Base-by-base conservation (phyloP, 1,140 invertebrate genomes). In the Trachymyrmex septentrionalis region DNA sequence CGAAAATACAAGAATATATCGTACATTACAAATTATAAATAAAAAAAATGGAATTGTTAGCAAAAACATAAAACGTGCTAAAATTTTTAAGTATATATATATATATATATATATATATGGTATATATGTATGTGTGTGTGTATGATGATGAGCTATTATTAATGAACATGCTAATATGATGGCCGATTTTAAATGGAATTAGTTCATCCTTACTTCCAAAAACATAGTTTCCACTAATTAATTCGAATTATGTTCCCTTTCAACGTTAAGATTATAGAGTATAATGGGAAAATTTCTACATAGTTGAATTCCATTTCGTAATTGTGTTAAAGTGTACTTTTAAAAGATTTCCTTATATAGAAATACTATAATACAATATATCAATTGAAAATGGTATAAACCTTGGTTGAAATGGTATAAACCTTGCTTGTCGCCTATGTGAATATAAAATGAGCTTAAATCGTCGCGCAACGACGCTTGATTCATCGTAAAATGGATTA, bases 231-330 rank as follows among this genome's bases (percentile, higher is more conserved):
- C 7, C 38, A 10, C 38, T 38, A 44, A 9, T 44, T 44, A 44
- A 44, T 50, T 19, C 48, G 19, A 76, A 86, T 82, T 59, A 57
- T 80, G 67, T 88, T 88, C 76, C 57, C 12, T 73, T 82, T 81
- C 71, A 86, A 89, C 38, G 63, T 30, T 64, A 82, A 89, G 71
- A 86, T 81, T 67, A 80, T 72, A n/a, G 61, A 48, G n/a, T 48
- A 44, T 53, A 86, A 89, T 86, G 27, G 19, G 12, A 78, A 66
- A n/a, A 88, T 30, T 55, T 66, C 12, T 38, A 48, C n/a, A 24
- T 59, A 16, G 10, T 4, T 2, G 34, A 1, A 59, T 44, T 71
- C 34, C 30, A 30, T n/a, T 61, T 44, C 53, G 64, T 48, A 14
- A 59, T 73, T 0, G 21, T 34, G 12, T 72, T 73, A 30, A 67